Evolutionary conservation across 2,888 invertebrate species (phyloP).

Genomic region (Agrotis segetum): DNA sequence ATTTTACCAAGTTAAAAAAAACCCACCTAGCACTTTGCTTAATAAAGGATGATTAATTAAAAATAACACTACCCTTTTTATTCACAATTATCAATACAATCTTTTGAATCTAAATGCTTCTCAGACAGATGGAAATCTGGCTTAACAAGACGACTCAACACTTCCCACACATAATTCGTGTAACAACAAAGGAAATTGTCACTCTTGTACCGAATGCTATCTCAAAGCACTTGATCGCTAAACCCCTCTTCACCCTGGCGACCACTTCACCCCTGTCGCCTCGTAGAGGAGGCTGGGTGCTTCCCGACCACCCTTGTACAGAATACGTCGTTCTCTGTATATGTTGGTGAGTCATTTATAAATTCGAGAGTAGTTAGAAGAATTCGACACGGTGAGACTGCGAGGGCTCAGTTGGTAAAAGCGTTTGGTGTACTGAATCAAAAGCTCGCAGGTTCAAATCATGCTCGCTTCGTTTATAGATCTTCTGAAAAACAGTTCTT

Average conservation of each 20-base stretch:
- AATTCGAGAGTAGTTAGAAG: too few relatives aligned
- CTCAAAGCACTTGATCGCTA: slow-evolving; percentile 55
- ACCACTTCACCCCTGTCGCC: slow-evolving; percentile 55
- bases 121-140: not conserved
- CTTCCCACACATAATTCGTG: slow-evolving; percentile 36
- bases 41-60: too few relatives aligned
- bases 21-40: too few relatives aligned
- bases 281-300: slow-evolving; percentile 29
- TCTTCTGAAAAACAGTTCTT: not conserved
- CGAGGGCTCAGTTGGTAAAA: too few relatives aligned
- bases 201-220: slow-evolving; percentile 48
- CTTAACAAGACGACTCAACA: not conserved
- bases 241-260: slow-evolving; percentile 52
- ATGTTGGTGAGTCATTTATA: not conserved
- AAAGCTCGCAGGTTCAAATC: too few relatives aligned
- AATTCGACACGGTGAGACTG: too few relatives aligned
- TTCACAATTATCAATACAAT: not conserved
- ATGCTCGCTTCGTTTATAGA: not conserved
- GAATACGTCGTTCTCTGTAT: slow-evolving; percentile 3
- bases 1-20: too few relatives aligned
- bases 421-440: too few relatives aligned
- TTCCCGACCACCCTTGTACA: slow-evolving; percentile 17
- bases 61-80: too few relatives aligned
- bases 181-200: slow-evolving; percentile 62
- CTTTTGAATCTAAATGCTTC: not conserved